phyloP scores from a whole-genome alignment of 2,888 invertebrate species.

The Polymixis flavicincta region DNA sequence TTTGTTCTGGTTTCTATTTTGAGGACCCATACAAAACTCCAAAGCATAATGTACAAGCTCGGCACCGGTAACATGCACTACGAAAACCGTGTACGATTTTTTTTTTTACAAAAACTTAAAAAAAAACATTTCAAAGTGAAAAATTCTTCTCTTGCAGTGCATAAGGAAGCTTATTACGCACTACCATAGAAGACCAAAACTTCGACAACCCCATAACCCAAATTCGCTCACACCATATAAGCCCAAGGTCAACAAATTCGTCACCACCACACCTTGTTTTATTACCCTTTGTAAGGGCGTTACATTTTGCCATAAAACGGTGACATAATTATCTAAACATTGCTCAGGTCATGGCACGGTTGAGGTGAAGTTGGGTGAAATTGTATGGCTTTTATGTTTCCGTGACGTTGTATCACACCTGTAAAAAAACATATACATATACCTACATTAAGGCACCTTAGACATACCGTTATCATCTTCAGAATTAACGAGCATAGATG shows the following conservation, averaged over 20 bases:
- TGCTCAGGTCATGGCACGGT: constrained; percentile 36
- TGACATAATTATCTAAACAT: constrained; percentile 48
- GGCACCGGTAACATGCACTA: too few relatives aligned
- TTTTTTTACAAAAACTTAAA: too few relatives aligned
- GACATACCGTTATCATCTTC: too few relatives aligned
- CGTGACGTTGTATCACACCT: not conserved
- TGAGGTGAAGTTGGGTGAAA: not conserved
- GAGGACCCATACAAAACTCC: too few relatives aligned
- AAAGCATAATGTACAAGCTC: too few relatives aligned
- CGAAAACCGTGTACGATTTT: too few relatives aligned
- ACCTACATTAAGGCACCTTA: too few relatives aligned
- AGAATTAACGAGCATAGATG: too few relatives aligned
- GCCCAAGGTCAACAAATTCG: constrained; percentile 25
- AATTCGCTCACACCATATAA: constrained; percentile 30
- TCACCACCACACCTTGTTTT: constrained; percentile 48
- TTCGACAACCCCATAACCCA: constrained; percentile 1
- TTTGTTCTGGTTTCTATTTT: too few relatives aligned
- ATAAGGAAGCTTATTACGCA: too few relatives aligned
- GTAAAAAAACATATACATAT: not conserved
- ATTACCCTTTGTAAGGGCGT: constrained; percentile 30
- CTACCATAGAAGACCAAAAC: not conserved
- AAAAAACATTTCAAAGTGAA: too few relatives aligned
- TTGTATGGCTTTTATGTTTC: not conserved
- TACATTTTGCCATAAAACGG: constrained; percentile 18
- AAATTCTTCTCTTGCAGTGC: too few relatives aligned